A percentile compares a stretch with the other conserved stretches of the same genome.
Evolutionary conservation across 2,797 vertebrate genomes (phyloP).

Genomic region (Babyrousa celebensis): DNA sequence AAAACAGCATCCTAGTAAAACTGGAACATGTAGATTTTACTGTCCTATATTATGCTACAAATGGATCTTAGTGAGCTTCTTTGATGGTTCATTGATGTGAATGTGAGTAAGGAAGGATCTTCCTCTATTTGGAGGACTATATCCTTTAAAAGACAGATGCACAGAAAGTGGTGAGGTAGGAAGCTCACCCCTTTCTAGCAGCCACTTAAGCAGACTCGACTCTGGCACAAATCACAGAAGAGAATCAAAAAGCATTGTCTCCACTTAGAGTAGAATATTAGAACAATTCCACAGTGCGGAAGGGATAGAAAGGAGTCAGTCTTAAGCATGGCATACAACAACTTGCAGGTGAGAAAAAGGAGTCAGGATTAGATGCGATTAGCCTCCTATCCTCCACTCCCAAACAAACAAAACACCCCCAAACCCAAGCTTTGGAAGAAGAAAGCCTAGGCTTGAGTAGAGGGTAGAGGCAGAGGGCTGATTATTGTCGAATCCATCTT

Average conservation of each 20-base stretch:
- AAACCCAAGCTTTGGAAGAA: background rate
- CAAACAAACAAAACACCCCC: background rate
- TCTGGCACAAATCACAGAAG: background rate
- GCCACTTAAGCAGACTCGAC: background rate
- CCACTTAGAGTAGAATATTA: background rate
- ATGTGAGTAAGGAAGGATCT: background rate
- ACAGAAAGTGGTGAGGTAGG: background rate
- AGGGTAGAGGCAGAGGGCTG: fast-evolving
- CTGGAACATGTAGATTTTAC: background rate
- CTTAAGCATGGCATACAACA: background rate
- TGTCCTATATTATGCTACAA: background rate
- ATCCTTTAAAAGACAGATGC: background rate
- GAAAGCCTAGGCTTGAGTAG: background rate
- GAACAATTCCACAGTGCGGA: background rate
- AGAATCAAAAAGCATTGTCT: background rate
- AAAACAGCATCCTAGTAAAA: background rate
- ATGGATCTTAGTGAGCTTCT: background rate
- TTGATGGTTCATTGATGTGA: background rate
- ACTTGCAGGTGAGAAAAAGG: background rate
- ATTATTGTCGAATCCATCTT: background rate
- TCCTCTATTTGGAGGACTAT: background rate
- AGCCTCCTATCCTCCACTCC: background rate
- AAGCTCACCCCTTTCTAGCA: background rate
- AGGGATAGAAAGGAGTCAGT: background rate
- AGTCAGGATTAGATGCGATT: background rate